Evolutionary conservation across 1,140 invertebrate species (phyloP).

Genomic region (Hesperophylax magnus): DNA sequence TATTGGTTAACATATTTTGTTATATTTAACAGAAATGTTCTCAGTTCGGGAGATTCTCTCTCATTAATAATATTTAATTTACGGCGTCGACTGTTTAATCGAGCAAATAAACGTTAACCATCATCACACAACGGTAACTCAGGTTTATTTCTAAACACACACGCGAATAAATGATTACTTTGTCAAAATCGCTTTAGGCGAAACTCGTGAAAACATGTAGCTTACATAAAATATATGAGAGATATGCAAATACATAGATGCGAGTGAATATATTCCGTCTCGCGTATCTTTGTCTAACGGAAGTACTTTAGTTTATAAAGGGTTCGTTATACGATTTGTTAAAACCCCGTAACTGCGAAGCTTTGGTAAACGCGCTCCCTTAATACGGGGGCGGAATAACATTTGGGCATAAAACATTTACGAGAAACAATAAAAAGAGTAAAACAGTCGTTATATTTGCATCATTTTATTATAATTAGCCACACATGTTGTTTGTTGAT

Average conservation of each 20-base stretch:
- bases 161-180: slow-evolving; percentile 28
- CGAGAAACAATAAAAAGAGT: slow-evolving; percentile 38
- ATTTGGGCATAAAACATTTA: slow-evolving; percentile 24
- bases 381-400: slow-evolving; percentile 8
- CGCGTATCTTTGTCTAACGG: slow-evolving; percentile 21
- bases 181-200: slow-evolving; percentile 27
- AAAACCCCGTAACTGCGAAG: slow-evolving; percentile 11
- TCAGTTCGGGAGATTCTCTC: too few relatives aligned
- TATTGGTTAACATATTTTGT: too few relatives aligned
- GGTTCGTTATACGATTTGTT: slow-evolving; percentile 34
- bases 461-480: slow-evolving; percentile 37
- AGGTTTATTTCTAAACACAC: slow-evolving; percentile 10
- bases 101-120: not conserved
- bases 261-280: slow-evolving; percentile 6
- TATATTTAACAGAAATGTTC: too few relatives aligned
- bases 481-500: slow-evolving; percentile 22
- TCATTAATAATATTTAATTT: too few relatives aligned
- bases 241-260: slow-evolving; percentile 27
- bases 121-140: not conserved
- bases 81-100: not conserved
- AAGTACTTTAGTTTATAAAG: slow-evolving; percentile 12
- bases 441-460: slow-evolving; percentile 35
- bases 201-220: slow-evolving; percentile 12
- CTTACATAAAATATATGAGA: slow-evolving; percentile 15
- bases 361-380: slow-evolving; percentile 24